phyloP scores from a whole-genome alignment of 2,797 vertebrate species.

The Mus spretus region DNA sequence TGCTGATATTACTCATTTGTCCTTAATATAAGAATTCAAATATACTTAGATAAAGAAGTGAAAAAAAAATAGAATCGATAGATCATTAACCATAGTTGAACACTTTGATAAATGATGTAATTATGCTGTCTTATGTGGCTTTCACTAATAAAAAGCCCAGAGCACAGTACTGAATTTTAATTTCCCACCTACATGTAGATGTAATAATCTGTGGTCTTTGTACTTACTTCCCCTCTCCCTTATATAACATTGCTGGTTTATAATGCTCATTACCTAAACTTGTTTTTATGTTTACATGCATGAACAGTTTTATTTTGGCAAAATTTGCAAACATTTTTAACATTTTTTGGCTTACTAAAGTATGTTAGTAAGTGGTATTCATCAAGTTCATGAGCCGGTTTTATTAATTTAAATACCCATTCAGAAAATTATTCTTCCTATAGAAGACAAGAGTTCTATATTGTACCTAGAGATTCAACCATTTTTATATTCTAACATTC shows the following conservation, averaged over 20 bases:
- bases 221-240: background rate
- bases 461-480: background rate
- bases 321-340: background rate
- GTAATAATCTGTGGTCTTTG: background rate
- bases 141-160: slow-evolving; percentile 13
- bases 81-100: slow-evolving; percentile 21
- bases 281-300: background rate
- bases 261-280: background rate
- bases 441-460: background rate
- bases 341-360: background rate
- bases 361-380: background rate
- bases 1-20: background rate
- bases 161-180: background rate
- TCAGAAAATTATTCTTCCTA: background rate
- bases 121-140: background rate
- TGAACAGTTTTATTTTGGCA: background rate
- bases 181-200: background rate
- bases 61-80: background rate
- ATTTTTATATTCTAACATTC: background rate
- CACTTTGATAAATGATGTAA: slow-evolving; percentile 2
- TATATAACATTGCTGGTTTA: background rate
- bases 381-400: background rate
- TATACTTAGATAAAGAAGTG: background rate
- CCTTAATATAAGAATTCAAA: background rate
- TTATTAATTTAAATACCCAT: background rate